phyloP scores from a whole-genome alignment of 1,140 invertebrate genomes.

The Ips typographus region DNA sequence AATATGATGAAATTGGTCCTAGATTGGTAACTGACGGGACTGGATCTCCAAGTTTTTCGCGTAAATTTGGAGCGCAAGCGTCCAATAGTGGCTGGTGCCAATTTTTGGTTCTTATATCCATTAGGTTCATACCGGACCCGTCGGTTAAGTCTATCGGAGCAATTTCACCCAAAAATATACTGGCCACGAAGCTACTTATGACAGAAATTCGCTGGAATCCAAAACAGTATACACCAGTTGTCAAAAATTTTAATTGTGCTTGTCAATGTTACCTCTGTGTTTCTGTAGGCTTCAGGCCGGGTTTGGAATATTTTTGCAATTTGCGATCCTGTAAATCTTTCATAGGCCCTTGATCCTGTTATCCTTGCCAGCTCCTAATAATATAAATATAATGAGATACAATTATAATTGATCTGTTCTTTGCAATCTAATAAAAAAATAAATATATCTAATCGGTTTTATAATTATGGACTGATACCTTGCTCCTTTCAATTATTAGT shows the following conservation, averaged over 20 bases:
- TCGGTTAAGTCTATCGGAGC: conserved; percentile 91
- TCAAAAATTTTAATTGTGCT: background rate
- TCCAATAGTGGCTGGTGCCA: conserved; percentile 79
- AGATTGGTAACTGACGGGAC: conserved; percentile 69
- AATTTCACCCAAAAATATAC: conserved; percentile 85
- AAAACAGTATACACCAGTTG: background rate
- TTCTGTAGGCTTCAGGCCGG: conserved; percentile 72
- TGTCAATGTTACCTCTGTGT: conserved; percentile 67
- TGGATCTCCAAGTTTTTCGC: conserved; percentile 68
- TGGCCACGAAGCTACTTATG: conserved; percentile 89
- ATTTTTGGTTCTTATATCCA: conserved; percentile 78
- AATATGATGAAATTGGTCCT: conserved; percentile 76
- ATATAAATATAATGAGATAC: background rate
- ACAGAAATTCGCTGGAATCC: conserved; percentile 80
- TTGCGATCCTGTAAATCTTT: conserved; percentile 91
- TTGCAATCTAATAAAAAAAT: no score
- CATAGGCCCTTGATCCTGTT: conserved; percentile 91
- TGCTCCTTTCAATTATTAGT: no score
- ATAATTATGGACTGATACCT: no score
- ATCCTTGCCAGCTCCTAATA: conserved; percentile 74
- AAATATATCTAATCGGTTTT: no score
- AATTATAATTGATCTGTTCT: no score
- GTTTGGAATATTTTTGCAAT: conserved; percentile 85
- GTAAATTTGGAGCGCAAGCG: conserved; percentile 70
- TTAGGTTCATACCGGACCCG: conserved; percentile 95